Base-by-base conservation (phyloP, 2,113 vertebrate species). In the Leucopternis melanops region DNA sequence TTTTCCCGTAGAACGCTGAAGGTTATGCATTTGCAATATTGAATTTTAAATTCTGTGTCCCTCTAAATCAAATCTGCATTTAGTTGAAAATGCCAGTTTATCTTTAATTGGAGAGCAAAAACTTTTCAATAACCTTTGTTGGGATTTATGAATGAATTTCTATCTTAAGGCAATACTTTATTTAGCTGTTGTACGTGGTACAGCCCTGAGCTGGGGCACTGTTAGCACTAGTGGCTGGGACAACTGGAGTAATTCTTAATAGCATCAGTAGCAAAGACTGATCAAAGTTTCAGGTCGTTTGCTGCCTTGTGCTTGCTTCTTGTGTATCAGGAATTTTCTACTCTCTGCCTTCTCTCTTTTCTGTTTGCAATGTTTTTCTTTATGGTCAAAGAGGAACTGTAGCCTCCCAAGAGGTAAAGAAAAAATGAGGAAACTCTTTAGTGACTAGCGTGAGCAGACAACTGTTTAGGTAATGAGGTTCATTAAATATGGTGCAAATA, bases 401-500 rank as follows among this genome's bases (percentile, higher is more conserved):
- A 86, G 54, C 65, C 32, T 93, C 74, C 77, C 47, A 55, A 79
- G 81, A 91, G 73, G 67, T 61, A 79, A 88, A 69, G 49, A 21
- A 71, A 84, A 81, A 91, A 74, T 38, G 47, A 78, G 86, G 49
- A 86, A 94, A 93, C 49, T 49, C 67, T 59, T 91, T 62, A 70
- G 81, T 52, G 63, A 85, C 82, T 75, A 54, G 72, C 12, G 19
- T 40, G 49, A 94, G 73, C 67, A 67, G 84, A 88, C 6, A 12
- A 81, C 84, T 69, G 59, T 71, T 96, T 95, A 23, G 23, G 73
- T 92, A 97, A 78, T 74, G 72, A 93, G 84, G 50, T 97, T 94
- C 94, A 82, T 94, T 81, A 96, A 92, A 89, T 89, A 47, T 72
- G 75, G 91, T 88, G 81, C 88, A 97, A 95, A 92, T 81, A 91